phyloP scores from a whole-genome alignment of 1,140 invertebrate species.

The Saccostrea echinata region DNA sequence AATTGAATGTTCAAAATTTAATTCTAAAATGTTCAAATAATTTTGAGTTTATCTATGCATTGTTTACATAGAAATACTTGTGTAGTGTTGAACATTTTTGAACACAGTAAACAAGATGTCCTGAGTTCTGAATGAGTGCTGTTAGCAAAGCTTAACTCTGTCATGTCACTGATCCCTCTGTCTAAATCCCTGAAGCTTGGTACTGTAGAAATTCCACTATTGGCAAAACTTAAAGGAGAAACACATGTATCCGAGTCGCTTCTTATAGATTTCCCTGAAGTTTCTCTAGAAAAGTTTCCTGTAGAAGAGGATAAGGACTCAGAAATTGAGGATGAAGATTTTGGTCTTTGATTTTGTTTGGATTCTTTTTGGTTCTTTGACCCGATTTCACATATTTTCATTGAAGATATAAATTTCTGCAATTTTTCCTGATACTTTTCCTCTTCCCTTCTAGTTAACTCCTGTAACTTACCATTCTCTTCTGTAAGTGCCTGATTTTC shows the following conservation, averaged over 20 bases:
- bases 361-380: background rate
- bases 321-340: background rate
- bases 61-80: background rate
- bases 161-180: background rate
- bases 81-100: background rate
- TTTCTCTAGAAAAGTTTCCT: background rate
- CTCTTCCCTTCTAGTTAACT: background rate
- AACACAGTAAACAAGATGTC: background rate
- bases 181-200: background rate
- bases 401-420: background rate
- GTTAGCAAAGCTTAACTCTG: conserved; percentile 11
- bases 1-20: too few species aligned
- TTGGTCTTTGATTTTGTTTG: background rate
- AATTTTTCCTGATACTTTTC: background rate
- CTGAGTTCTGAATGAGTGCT: background rate
- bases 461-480: background rate
- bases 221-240: background rate
- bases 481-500: background rate
- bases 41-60: conserved; percentile 5
- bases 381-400: background rate
- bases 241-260: background rate
- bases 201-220: conserved; percentile 6
- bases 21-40: background rate
- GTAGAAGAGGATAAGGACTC: background rate
- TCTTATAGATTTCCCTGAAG: background rate